Evolutionary conservation across 2,888 invertebrate species (phyloP).

Genomic region (Harpalus rufipes): DNA sequence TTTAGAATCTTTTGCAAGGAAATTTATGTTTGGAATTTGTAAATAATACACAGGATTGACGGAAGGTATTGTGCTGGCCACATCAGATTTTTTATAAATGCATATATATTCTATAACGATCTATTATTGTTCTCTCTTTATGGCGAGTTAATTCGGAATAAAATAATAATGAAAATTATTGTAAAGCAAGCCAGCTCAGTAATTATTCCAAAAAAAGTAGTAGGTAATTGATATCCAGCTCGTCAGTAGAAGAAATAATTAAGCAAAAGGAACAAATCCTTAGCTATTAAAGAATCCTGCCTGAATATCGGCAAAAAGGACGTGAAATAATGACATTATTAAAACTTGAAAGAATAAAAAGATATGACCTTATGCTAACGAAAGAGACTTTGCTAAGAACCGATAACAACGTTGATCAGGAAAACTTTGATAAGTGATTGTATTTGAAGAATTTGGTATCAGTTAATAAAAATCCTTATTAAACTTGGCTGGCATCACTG

Average conservation of each 20-base stretch:
- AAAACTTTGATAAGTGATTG: neutral
- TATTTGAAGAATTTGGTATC: neutral
- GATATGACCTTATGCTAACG: constrained; percentile 52
- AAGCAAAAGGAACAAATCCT: constrained; percentile 55
- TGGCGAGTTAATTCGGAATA: neutral
- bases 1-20: too few relatives aligned
- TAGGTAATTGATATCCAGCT: constrained; percentile 43
- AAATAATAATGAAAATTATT: constrained; percentile 8
- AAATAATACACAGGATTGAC: too few relatives aligned
- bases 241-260: constrained; percentile 32
- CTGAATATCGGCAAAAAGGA: constrained; percentile 47
- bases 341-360: constrained; percentile 55
- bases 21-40: too few relatives aligned
- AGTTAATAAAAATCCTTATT: constrained; percentile 42
- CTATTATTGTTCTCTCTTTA: neutral
- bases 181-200: constrained; percentile 9
- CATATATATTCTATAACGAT: too few relatives aligned
- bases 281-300: constrained; percentile 55
- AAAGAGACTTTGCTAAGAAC: constrained; percentile 25
- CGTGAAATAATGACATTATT: constrained; percentile 59
- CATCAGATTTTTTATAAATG: too few relatives aligned
- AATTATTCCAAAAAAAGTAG: constrained; percentile 29
- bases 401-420: neutral
- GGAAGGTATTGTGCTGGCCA: too few relatives aligned
- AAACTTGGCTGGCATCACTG: constrained; percentile 7